These are phyloP conservation scores for Epinotia nisella DNA, from an alignment of 2,888 invertebrate genomes.

Conservation along the genomic window DNA sequence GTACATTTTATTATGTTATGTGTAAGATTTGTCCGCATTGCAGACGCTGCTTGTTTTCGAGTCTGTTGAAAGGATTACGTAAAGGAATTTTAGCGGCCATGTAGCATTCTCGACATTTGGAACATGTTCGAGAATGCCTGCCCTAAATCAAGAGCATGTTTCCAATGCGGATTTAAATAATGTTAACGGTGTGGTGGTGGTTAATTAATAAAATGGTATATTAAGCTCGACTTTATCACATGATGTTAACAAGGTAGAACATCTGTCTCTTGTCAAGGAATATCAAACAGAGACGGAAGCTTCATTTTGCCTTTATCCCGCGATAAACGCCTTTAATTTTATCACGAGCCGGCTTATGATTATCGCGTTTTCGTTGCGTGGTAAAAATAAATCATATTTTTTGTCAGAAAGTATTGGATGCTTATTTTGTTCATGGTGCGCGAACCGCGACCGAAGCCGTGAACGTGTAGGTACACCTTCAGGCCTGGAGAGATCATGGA, in stretches of 20 bases:
- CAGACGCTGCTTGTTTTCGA: slow-evolving; percentile 33
- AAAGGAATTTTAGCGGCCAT: slow-evolving; percentile 28
- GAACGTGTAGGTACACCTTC: background rate
- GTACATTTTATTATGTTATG: slow-evolving; percentile 4
- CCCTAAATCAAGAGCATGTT: background rate
- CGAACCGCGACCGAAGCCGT: background rate
- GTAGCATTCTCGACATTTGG: slow-evolving; percentile 25
- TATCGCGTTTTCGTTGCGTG: background rate
- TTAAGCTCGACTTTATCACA: background rate
- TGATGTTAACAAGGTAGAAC: background rate
- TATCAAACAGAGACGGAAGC: background rate
- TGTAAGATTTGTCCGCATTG: slow-evolving; percentile 40
- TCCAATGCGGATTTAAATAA: slow-evolving; percentile 18
- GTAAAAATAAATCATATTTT: background rate
- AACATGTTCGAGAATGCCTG: slow-evolving; percentile 5
- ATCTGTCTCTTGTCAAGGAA: background rate
- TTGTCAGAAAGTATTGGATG: background rate
- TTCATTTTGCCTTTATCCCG: slow-evolving; percentile 1
- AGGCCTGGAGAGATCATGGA: background rate
- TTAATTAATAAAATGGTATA: slow-evolving; percentile 6
- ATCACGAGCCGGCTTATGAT: too few relatives aligned
- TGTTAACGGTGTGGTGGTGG: background rate
- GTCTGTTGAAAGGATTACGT: slow-evolving; percentile 37
- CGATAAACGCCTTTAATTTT: background rate
- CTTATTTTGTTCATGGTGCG: background rate